These are phyloP conservation scores for Leptura quadrifasciata DNA, from an alignment of 2,888 invertebrate genomes.

Conservation along the genomic window DNA sequence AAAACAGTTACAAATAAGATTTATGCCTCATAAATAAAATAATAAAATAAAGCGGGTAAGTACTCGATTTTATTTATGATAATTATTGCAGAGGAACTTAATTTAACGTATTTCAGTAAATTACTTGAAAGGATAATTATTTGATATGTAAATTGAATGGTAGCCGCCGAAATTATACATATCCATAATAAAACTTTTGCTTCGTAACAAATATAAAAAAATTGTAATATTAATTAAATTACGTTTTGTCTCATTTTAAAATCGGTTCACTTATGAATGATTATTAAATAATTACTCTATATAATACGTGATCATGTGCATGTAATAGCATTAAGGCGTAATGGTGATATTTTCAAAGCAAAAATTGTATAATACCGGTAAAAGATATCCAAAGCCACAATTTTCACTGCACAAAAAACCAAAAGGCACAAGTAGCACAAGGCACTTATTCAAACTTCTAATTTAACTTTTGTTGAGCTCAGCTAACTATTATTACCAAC, in stretches of 20 bases:
- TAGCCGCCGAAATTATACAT: neutral
- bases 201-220: too few relatives aligned
- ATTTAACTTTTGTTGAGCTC: neutral
- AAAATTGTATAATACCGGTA: slow-evolving; percentile 14
- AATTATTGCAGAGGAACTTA: neutral
- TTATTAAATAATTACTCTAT: neutral
- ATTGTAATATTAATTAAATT: too few relatives aligned
- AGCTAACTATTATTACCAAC: slow-evolving; percentile 27
- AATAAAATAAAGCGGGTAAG: neutral
- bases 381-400: slow-evolving; percentile 25
- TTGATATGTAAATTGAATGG: neutral
- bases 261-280: too few relatives aligned
- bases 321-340: neutral
- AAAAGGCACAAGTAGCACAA: slow-evolving; percentile 10
- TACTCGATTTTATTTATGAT: neutral
- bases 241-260: too few relatives aligned
- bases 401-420: slow-evolving; percentile 5
- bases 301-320: neutral
- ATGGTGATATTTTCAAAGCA: slow-evolving; percentile 16
- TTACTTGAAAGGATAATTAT: neutral
- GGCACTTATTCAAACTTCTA: slow-evolving; percentile 22
- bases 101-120: neutral
- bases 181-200: too few relatives aligned
- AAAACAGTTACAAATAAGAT: neutral
- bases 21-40: neutral